These are phyloP conservation scores for Balaeniceps rex DNA, from an alignment of 2,113 vertebrate genomes.

Conservation along the genomic window DNA sequence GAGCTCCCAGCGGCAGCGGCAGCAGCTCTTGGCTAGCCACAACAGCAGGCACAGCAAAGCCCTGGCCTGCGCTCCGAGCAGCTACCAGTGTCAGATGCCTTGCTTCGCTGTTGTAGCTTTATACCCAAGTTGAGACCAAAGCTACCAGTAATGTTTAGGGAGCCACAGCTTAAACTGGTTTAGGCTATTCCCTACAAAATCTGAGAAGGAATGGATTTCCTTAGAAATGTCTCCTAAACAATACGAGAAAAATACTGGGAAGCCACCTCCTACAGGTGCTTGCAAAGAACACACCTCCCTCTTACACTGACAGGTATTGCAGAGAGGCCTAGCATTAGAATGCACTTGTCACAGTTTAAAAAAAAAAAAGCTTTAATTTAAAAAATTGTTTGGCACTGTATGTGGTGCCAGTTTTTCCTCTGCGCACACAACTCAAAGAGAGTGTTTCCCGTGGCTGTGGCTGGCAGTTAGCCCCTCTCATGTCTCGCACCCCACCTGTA, in stretches of 20 bases:
- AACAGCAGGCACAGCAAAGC: background rate
- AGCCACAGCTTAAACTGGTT: background rate
- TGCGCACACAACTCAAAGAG: background rate
- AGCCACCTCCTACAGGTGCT: background rate
- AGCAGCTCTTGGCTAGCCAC: background rate
- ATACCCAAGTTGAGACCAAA: background rate
- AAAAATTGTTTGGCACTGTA: background rate
- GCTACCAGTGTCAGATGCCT: accelerated
- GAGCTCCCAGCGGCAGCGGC: background rate
- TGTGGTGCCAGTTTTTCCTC: accelerated
- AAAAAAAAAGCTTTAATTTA: background rate
- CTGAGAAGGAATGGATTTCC: background rate
- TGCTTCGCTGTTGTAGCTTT: background rate
- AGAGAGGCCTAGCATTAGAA: background rate
- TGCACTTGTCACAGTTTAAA: background rate
- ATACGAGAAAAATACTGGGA: background rate
- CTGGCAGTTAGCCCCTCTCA: background rate
- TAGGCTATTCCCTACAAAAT: background rate
- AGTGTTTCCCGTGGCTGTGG: background rate
- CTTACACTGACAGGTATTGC: background rate
- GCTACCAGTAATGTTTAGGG: background rate
- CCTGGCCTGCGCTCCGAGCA: accelerated
- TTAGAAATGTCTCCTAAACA: background rate
- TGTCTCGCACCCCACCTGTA: accelerated
- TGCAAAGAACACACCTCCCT: background rate